Base-by-base conservation (phyloP, 2,888 invertebrate species). In the Elegia similella region DNA sequence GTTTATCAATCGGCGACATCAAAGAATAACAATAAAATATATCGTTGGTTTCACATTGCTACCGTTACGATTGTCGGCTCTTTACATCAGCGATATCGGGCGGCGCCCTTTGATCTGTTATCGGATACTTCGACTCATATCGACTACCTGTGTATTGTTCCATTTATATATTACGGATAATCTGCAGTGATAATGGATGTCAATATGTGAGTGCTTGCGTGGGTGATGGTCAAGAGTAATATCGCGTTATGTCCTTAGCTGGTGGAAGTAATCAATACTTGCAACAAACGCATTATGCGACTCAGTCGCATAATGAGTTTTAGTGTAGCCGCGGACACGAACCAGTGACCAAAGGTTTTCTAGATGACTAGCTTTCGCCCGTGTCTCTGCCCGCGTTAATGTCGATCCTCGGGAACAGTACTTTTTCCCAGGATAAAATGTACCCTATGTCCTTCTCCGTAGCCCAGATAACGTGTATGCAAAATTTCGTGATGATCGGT, bases 61-160 rank as follows among this genome's bases (percentile, higher is more conserved):
- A 85, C 84, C 72, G 84, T 83, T 69, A 70, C 74, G 68, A 66
- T 68, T 68, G 82, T 72, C 84, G 83, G 83, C 72, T 62, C 70
- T 74, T 83, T 68, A 75, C 79, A 83, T 81, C 72, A 75, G 52
- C 63, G 64, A 58, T 57, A 52, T 43, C 42, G 5, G 70, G 62
- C 84, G 84, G 84, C 61, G 32, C 64, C 65, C 77, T 82, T 84
- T 85, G 80, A 85, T 79, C 74, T 66, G 67, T 69, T 84, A 84
- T 84, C 83, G 70, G 70, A 76, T 71, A 75, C 75, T 82, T 80
- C 76, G 77, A 76, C 73, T 75, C 72, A 73, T 82, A 82, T 84
- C 80, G 79, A 80, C 82, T 83, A 84, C 80, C 82, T 82, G 81
- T 80, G 80, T 76, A 84, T 85, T 84, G 83, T 84, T 78, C 69